A percentile compares a stretch with the other conserved stretches of the same genome.
phyloP scores from a whole-genome alignment of 2,888 invertebrate species.

The Marasmarcha lunaedactyla region DNA sequence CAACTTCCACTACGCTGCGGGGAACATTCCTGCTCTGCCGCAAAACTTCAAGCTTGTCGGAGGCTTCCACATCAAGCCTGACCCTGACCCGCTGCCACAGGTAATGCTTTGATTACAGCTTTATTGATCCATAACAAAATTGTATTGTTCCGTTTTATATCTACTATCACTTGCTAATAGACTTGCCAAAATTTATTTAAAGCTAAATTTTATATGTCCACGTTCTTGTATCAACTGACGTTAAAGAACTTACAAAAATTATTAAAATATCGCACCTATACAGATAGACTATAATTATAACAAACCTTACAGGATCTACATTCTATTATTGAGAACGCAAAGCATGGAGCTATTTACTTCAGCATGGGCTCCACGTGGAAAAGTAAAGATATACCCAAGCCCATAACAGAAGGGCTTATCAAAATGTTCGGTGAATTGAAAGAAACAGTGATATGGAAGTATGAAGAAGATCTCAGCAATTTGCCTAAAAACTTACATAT shows the following conservation, averaged over 20 bases:
- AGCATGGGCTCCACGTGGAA: constrained; percentile 40
- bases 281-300: no score
- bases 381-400: constrained; percentile 27
- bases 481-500: constrained; percentile 39
- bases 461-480: constrained; percentile 30
- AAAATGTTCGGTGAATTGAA: constrained; percentile 33
- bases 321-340: constrained; percentile 33
- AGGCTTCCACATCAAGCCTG: constrained; percentile 15
- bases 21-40: constrained; percentile 11
- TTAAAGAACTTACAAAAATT: no score
- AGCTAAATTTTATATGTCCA: no score
- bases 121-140: background rate
- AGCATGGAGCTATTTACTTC: constrained; percentile 42
- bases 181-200: no score
- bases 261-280: no score
- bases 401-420: constrained; percentile 25
- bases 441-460: constrained; percentile 47
- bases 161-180: background rate
- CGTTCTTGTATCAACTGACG: no score
- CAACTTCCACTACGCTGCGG: constrained; percentile 17
- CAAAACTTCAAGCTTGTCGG: constrained; percentile 17
- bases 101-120: constrained; percentile 7
- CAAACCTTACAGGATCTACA: constrained; percentile 43
- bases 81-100: constrained; percentile 19
- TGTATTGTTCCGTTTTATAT: no score